Percentiles rank a stretch among this genome's conserved stretches.
phyloP scores from a whole-genome alignment of 2,113 vertebrate genomes.

The Galbula dea region DNA sequence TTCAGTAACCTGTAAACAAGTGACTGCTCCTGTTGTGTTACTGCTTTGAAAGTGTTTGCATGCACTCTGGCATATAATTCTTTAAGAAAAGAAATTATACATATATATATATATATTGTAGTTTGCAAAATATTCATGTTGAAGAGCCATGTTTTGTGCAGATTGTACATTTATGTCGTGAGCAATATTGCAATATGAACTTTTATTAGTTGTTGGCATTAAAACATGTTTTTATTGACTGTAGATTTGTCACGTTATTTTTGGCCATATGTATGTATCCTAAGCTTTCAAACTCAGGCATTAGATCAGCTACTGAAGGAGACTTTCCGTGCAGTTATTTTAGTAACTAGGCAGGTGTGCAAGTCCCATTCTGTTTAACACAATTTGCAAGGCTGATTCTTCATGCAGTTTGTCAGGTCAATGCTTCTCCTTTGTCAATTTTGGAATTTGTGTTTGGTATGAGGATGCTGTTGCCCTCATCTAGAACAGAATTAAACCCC shows the following conservation, averaged over 20 bases:
- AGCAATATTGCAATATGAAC: constrained; percentile 53
- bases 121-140: constrained; percentile 67
- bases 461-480: neutral
- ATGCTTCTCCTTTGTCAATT: neutral
- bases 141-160: constrained; percentile 68
- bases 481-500: neutral
- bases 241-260: constrained; percentile 28
- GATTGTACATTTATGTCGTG: constrained; percentile 70
- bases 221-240: constrained; percentile 52
- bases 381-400: neutral
- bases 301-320: constrained; percentile 15
- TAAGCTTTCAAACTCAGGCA: constrained; percentile 22
- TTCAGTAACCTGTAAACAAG: constrained; percentile 63
- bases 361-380: neutral
- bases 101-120: constrained; percentile 53
- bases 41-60: constrained; percentile 60
- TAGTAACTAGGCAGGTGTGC: neutral
- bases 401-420: neutral
- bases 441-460: neutral
- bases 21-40: constrained; percentile 63
- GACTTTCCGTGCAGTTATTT: neutral
- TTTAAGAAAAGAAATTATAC: constrained; percentile 48
- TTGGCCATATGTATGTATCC: neutral
- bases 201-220: constrained; percentile 59
- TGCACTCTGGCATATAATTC: constrained; percentile 63